Evolutionary conservation across 1,140 invertebrate species (phyloP).

Genomic region (Habropoda laboriosa): DNA sequence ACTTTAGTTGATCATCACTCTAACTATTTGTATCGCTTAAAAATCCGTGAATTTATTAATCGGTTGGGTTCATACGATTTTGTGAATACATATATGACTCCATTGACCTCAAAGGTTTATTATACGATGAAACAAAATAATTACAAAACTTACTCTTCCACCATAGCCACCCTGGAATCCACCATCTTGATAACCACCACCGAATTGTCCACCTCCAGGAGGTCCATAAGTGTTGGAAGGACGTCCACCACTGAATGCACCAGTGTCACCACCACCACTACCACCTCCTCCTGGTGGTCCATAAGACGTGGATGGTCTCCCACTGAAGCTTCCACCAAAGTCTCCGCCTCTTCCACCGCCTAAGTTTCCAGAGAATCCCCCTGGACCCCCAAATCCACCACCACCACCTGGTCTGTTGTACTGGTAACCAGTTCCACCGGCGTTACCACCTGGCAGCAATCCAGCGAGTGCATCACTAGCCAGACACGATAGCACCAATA

Average conservation of each 20-base stretch:
- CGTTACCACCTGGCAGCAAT: slow-evolving; percentile 68
- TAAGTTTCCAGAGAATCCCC: slow-evolving; percentile 31
- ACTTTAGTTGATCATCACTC: too few species aligned
- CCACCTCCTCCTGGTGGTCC: slow-evolving; percentile 56
- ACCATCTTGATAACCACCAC: slow-evolving; percentile 46
- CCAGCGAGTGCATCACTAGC: slow-evolving; percentile 68
- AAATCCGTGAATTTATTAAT: too few species aligned
- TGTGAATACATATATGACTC: too few species aligned
- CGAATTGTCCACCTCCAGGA: slow-evolving; percentile 40
- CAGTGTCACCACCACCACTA: slow-evolving; percentile 37
- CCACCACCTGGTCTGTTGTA: slow-evolving; percentile 71
- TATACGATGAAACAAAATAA: too few species aligned
- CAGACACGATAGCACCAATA: slow-evolving; percentile 69
- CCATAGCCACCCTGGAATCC: slow-evolving; percentile 56
- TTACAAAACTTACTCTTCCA: slow-evolving; percentile 69
- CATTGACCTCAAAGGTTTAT: too few species aligned
- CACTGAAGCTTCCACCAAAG: slow-evolving; percentile 27
- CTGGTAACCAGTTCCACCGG: slow-evolving; percentile 73
- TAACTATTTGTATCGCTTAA: too few species aligned
- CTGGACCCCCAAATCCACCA: slow-evolving; percentile 34
- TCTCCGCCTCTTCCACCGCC: slow-evolving; percentile 16
- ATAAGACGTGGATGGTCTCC: slow-evolving; percentile 39
- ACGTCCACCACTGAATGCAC: slow-evolving; percentile 53
- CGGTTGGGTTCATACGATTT: too few species aligned
- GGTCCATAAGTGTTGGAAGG: slow-evolving; percentile 14